Base-by-base conservation (phyloP, 2,113 vertebrate genomes). In the Dipodomys merriami region DNA sequence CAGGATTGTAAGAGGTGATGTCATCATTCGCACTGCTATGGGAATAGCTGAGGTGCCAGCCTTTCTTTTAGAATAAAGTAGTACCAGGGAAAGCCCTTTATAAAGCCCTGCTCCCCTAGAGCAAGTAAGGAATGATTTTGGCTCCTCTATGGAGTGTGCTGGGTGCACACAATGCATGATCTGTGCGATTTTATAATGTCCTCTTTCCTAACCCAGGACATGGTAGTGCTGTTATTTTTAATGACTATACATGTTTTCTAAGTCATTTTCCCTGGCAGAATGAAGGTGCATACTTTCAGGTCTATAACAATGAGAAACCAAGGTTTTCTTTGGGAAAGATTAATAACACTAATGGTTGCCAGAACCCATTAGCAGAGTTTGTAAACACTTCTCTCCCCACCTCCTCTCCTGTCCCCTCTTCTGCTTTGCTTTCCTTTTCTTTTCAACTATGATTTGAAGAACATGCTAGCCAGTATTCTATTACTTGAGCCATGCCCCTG, bases 21-120 rank as follows among this genome's bases (percentile, higher is more conserved):
- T 90, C 30, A 22, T 81, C 44, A 33, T 65, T 53, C 69, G 35
- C 15, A 29, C 64, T 71, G 65, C 87, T 84, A 39, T 6, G 23
- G 39, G 80, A 72, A 19, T 30, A 82, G 68, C 23, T 22, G 1
- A 44, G 27, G 19, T 15, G 23, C 49, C 91, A 77, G 9, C 35
- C 33, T 23, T 46, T 82, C 64, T 69, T 95, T 82, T 60, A 77
- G n/a, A 94, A 81, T 39, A 29, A 76, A 78, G 6, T 20, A 44
- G 29, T 23, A 68, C 44, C 20, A 44, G n/a, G 60, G 60, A 25
- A 81, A 88, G 60, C 11, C 72, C 79, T 85, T 87, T 10, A 4
- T 18, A 12, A 65, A 57, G 78, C 46, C 60, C 5, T 1, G 57
- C 27, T 72, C 67, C 57, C 30, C 6, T 27, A n/a, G 33, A 44